Evolutionary conservation across 1,140 invertebrate genomes (phyloP).

Genomic region (Brachionus calyciflorus): DNA sequence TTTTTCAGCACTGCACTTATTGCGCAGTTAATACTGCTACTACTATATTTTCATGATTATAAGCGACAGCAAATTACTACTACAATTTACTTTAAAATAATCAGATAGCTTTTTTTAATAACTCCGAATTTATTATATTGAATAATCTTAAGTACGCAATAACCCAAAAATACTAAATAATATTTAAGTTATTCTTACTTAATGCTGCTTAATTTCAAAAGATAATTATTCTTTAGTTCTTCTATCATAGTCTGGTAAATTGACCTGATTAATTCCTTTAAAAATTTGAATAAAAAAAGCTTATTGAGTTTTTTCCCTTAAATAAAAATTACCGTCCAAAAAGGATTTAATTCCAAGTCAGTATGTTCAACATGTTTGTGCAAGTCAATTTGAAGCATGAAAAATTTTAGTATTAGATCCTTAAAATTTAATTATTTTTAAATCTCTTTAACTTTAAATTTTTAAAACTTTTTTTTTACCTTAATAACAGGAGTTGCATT

Average conservation of each 20-base stretch:
- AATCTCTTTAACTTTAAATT: too few species aligned
- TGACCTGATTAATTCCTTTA: conserved; percentile 7
- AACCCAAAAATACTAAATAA: neutral
- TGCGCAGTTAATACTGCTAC: too few species aligned
- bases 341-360: neutral
- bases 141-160: too few species aligned
- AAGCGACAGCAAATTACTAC: too few species aligned
- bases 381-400: neutral
- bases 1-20: too few species aligned
- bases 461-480: neutral
- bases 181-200: neutral
- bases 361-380: neutral
- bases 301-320: too few species aligned
- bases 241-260: neutral
- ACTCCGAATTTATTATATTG: too few species aligned
- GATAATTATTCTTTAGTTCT: neutral
- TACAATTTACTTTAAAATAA: too few species aligned
- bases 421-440: neutral
- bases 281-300: neutral
- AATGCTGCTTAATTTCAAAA: neutral
- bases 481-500: neutral
- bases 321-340: neutral
- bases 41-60: too few species aligned
- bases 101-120: too few species aligned
- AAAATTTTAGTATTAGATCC: conserved; percentile 21